These are phyloP conservation scores for Ceyx cyanopectus DNA, from an alignment of 2,113 vertebrate species.

Conservation along the genomic window DNA sequence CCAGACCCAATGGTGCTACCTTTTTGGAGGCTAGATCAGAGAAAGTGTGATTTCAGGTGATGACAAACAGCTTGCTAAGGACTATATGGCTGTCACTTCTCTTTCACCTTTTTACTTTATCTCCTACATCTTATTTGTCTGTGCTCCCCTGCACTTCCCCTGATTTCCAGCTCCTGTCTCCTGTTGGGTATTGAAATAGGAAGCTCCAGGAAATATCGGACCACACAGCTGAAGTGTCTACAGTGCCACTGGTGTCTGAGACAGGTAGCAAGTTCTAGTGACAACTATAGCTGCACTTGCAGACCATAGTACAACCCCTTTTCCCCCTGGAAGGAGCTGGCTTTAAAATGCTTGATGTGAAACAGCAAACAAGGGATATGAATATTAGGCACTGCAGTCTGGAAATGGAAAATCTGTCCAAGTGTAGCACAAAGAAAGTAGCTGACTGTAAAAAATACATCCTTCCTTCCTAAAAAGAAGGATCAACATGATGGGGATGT, in stretches of 20 bases:
- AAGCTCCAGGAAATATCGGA: not conserved
- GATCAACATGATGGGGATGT: accelerated
- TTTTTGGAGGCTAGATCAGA: not conserved
- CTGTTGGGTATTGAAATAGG: not conserved
- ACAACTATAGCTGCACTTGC: not conserved
- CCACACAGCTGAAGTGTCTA: not conserved
- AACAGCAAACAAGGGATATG: not conserved
- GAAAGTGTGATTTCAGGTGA: not conserved
- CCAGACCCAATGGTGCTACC: not conserved
- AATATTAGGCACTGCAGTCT: not conserved
- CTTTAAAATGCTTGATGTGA: not conserved
- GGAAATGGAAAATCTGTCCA: not conserved
- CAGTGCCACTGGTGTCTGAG: not conserved
- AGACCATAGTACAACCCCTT: not conserved
- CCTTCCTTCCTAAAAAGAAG: not conserved
- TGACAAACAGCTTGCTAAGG: not conserved
- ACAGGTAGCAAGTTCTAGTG: not conserved
- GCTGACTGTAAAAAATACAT: not conserved
- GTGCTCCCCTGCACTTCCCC: not conserved
- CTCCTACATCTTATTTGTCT: not conserved
- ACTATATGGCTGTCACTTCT: not conserved
- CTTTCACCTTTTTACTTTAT: not conserved
- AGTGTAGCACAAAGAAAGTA: not conserved
- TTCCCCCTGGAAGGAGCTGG: not conserved
- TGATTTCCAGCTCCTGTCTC: not conserved